A percentile compares a stretch with the other conserved stretches of the same genome.
Conservation (phyloP, 2,113 vertebrate species). For the Crypturellus undulatus region DNA sequence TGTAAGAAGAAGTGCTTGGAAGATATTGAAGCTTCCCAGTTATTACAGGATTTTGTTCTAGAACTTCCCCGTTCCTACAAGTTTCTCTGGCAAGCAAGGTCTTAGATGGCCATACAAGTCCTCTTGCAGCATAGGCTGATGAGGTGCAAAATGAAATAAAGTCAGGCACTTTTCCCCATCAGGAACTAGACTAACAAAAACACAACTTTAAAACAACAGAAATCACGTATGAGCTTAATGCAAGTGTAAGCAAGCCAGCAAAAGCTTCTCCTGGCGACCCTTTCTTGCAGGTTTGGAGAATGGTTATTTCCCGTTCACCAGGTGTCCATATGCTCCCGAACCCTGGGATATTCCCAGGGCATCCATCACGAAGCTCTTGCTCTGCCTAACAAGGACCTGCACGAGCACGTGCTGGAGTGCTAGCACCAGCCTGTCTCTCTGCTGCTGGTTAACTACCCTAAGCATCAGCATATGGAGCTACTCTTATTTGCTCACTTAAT, state of each 20-base stretch:
- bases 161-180: background rate
- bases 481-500: conserved; percentile 34
- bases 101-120: background rate
- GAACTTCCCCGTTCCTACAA: background rate
- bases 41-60: rapidly evolving
- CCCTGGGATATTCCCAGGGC: background rate
- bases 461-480: conserved; percentile 34
- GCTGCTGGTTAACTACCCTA: background rate
- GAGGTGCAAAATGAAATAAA: background rate
- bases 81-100: background rate
- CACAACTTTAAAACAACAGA: background rate
- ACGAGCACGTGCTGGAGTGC: background rate
- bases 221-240: background rate
- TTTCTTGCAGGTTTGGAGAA: background rate
- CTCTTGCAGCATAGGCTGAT: background rate
- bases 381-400: background rate
- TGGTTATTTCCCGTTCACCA: background rate
- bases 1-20: background rate
- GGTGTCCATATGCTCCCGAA: background rate
- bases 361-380: background rate
- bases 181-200: background rate
- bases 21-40: background rate
- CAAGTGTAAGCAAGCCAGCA: background rate
- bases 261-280: background rate
- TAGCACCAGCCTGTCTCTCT: background rate